A percentile compares a stretch with the other conserved stretches of the same genome.
Conservation (phyloP, 2,113 vertebrate genomes). For the Pseudonaja textilis region DNA sequence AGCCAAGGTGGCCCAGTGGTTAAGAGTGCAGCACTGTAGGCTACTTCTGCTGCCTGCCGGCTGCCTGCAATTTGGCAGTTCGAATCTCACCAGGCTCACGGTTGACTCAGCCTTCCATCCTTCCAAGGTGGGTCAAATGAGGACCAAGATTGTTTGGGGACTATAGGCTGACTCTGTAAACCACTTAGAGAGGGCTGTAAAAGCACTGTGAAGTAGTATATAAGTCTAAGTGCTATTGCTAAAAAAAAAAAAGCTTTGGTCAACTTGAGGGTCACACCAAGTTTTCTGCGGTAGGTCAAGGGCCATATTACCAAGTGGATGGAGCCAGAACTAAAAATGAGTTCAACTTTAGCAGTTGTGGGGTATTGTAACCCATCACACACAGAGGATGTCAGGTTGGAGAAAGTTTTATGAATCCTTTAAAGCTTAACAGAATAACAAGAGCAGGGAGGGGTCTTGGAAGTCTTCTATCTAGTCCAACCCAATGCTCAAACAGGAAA, state of each 20-base stretch:
- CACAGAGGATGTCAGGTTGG: background rate
- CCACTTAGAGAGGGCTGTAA: no score
- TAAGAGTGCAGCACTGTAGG: no score
- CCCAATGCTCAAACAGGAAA: background rate
- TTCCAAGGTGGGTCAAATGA: no score
- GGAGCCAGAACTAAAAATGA: background rate
- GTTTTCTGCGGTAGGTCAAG: background rate
- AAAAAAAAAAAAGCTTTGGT: background rate
- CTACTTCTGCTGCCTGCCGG: no score
- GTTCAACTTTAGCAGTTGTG: background rate
- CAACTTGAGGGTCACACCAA: background rate
- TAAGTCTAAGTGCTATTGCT: background rate
- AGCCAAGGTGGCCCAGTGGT: no score
- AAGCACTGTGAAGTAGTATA: no score
- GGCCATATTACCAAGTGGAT: background rate
- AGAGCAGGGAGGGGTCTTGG: background rate
- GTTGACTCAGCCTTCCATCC: no score
- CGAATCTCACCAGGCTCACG: no score
- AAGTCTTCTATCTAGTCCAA: background rate
- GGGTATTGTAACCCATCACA: background rate
- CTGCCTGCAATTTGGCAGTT: no score
- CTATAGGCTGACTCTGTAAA: no score
- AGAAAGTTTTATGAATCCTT: background rate
- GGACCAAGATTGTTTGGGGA: no score
- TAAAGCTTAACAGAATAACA: background rate